phyloP scores from a whole-genome alignment of 2,888 invertebrate species.

The Blomia tropicalis region DNA sequence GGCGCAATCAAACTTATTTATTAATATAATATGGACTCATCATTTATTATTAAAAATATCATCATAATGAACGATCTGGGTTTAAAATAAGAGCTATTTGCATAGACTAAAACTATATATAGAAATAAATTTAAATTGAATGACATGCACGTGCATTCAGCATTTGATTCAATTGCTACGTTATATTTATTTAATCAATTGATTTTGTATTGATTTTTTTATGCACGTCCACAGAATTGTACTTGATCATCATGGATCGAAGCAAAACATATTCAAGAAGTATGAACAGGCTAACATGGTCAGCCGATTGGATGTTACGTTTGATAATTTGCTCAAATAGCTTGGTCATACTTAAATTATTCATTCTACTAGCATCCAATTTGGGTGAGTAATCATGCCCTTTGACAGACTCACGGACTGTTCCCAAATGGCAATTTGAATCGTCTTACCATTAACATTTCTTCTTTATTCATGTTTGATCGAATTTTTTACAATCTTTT shows the following conservation, averaged over 20 bases:
- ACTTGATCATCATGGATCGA: too few species aligned
- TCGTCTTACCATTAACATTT: neutral
- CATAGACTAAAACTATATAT: neutral
- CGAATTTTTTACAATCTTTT: too few species aligned
- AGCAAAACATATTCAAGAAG: neutral
- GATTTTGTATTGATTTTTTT: neutral
- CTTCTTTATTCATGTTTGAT: neutral
- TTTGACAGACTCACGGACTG: neutral
- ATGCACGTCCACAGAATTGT: too few species aligned
- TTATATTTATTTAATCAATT: neutral
- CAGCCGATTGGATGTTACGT: neutral
- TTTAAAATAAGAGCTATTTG: too few species aligned
- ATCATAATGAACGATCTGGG: too few species aligned
- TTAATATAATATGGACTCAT: neutral
- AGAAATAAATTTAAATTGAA: neutral
- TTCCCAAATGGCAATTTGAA: neutral
- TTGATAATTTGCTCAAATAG: slow-evolving; percentile 17
- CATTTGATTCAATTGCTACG: neutral
- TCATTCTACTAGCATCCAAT: slow-evolving; percentile 10
- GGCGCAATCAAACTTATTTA: neutral
- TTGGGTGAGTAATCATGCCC: neutral
- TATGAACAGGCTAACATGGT: neutral
- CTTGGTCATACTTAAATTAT: slow-evolving; percentile 15
- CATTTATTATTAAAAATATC: neutral
- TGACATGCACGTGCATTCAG: neutral